phyloP scores from a whole-genome alignment of 2,113 vertebrate genomes.

The Aix galericulata region DNA sequence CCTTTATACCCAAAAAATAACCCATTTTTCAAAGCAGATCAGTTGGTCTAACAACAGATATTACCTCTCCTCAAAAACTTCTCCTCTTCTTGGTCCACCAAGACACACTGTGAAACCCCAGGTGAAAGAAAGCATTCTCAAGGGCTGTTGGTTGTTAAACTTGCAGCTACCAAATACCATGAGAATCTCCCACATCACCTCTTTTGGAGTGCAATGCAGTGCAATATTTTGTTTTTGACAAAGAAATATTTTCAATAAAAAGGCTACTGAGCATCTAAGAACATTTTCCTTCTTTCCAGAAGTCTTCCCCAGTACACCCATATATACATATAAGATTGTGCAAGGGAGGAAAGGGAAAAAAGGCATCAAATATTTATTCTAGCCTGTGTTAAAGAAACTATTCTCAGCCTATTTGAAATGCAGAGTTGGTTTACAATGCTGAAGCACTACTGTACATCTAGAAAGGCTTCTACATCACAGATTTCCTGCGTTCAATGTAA shows the following conservation, averaged over 20 bases:
- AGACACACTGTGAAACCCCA: background rate
- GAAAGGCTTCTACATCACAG: background rate
- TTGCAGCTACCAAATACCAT: background rate
- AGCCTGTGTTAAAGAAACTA: background rate
- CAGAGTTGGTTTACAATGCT: background rate
- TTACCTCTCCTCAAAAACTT: background rate
- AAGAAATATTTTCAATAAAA: background rate
- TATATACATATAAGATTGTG: background rate
- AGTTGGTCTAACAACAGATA: background rate
- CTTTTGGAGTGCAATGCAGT: background rate
- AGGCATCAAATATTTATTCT: background rate
- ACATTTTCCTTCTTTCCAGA: background rate
- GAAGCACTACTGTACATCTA: background rate
- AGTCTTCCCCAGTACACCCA: background rate
- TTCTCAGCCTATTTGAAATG: background rate
- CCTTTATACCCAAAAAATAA: background rate
- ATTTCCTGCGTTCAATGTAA: background rate
- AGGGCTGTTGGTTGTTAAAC: background rate
- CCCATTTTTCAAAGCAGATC: background rate
- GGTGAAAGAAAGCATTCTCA: background rate
- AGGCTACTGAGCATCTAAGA: background rate
- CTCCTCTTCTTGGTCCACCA: background rate
- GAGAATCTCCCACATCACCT: background rate
- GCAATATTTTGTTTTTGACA: background rate
- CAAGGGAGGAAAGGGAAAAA: background rate